Evolutionary conservation across 1,140 invertebrate species (phyloP).

Genomic region (Saccostrea echinata): DNA sequence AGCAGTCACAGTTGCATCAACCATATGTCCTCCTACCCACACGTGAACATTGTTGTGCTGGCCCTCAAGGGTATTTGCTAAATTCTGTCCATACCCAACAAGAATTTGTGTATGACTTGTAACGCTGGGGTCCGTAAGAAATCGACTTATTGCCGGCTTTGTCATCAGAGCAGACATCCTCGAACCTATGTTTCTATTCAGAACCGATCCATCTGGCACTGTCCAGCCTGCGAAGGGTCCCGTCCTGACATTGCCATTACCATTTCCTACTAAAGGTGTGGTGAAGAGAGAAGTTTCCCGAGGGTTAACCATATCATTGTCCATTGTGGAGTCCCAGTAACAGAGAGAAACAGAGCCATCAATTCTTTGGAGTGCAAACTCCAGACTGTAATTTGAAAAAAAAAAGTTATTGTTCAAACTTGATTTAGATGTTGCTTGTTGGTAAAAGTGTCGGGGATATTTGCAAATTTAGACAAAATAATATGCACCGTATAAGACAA

Average conservation of each 20-base stretch:
- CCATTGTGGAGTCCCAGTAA: conserved; percentile 52
- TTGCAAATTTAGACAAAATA: no score
- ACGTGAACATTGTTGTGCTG: conserved; percentile 49
- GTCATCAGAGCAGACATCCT: not conserved
- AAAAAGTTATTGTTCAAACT: not conserved
- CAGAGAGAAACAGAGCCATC: conserved; percentile 14
- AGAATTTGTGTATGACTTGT: not conserved
- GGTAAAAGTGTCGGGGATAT: no score
- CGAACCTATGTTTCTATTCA: conserved; percentile 7
- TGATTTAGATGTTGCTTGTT: no score
- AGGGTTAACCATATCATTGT: conserved; percentile 38
- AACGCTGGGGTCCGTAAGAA: not conserved
- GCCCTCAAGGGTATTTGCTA: conserved; percentile 44
- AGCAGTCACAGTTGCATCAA: conserved; percentile 23
- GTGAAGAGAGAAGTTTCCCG: conserved; percentile 18
- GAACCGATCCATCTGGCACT: not conserved
- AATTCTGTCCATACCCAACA: conserved; percentile 4
- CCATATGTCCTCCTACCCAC: conserved; percentile 58
- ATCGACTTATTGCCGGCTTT: not conserved
- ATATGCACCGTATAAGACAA: no score
- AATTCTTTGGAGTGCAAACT: conserved; percentile 17
- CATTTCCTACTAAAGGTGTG: conserved; percentile 41
- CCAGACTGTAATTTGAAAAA: conserved; percentile 25
- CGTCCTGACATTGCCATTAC: conserved; percentile 26
- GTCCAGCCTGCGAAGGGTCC: conserved; percentile 42